Conservation (phyloP, 2,888 invertebrate genomes). For the Amblyjoppa fuscipennis region DNA sequence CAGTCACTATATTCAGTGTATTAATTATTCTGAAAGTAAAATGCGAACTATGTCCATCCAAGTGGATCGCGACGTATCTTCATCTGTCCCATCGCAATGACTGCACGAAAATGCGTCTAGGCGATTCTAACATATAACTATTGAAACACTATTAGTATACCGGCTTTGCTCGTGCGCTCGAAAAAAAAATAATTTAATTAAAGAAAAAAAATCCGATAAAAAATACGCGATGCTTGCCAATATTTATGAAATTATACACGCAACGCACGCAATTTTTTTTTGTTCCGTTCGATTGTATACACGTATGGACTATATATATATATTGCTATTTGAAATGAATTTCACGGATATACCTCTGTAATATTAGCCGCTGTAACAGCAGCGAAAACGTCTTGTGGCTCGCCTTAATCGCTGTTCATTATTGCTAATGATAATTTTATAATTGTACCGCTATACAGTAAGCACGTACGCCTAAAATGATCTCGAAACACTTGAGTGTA, state of each 20-base stretch:
- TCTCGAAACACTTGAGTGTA: constrained; percentile 39
- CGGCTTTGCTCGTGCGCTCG: constrained; percentile 47
- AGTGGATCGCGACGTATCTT: constrained; percentile 14
- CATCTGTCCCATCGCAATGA: constrained; percentile 49
- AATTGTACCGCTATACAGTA: constrained; percentile 56
- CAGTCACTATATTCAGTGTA: constrained; percentile 44
- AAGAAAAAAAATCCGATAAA: background rate
- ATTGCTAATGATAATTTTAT: constrained; percentile 46
- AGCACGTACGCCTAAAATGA: constrained; percentile 57
- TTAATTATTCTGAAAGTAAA: constrained; percentile 55
- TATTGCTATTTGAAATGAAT: constrained; percentile 38
- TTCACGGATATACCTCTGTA: constrained; percentile 49
- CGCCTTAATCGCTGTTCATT: constrained; percentile 63
- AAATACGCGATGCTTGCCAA: constrained; percentile 35
- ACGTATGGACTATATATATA: background rate
- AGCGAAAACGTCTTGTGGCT: constrained; percentile 51
- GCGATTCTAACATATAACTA: constrained; percentile 5
- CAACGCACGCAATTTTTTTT: constrained; percentile 23
- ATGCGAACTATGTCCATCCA: constrained; percentile 43
- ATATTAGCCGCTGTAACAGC: constrained; percentile 44
- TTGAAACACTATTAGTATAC: constrained; percentile 10
- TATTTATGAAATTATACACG: constrained; percentile 19
- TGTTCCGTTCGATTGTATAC: constrained; percentile 13
- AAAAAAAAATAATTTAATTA: background rate
- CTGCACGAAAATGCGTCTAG: constrained; percentile 41